These are phyloP conservation scores for Pelochelys cantorii DNA, from an alignment of 2,797 vertebrate genomes.

Conservation along the genomic window DNA sequence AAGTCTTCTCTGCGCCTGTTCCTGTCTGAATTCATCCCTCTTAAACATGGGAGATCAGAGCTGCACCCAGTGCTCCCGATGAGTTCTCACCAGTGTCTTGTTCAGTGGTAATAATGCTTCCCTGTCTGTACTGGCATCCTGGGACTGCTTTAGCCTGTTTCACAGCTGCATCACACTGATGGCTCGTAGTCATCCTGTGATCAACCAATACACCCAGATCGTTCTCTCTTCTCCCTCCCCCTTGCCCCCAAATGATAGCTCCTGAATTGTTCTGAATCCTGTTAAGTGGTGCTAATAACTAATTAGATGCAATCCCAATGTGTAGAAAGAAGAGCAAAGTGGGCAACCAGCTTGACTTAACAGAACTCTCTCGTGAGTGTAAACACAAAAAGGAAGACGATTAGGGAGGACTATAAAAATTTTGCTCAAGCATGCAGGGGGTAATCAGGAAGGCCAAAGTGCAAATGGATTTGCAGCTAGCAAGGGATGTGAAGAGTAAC, in stretches of 20 bases:
- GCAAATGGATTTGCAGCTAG: too few species aligned
- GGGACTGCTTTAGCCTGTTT: neutral
- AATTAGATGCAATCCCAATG: constrained; percentile 11
- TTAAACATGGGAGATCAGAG: neutral
- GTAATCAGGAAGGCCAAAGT: too few species aligned
- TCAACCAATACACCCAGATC: neutral
- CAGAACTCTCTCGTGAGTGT: too few species aligned
- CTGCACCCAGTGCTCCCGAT: neutral
- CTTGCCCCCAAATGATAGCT: neutral
- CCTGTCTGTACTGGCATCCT: neutral
- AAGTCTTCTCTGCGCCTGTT: neutral
- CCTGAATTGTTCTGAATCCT: constrained; percentile 1
- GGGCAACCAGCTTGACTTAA: too few species aligned
- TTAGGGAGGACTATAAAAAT: too few species aligned
- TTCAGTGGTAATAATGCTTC: neutral
- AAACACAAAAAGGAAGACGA: too few species aligned
- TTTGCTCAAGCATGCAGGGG: too few species aligned
- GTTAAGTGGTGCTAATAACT: constrained; percentile 21
- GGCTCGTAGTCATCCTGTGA: neutral
- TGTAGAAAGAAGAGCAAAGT: too few species aligned
- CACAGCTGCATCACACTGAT: neutral
- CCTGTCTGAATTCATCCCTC: neutral
- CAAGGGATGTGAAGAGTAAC: too few species aligned
- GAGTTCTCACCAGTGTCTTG: neutral
- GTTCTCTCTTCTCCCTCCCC: neutral